Percentiles rank a stretch among this genome's conserved stretches.
phyloP scores from a whole-genome alignment of 2,113 vertebrate species.

The Circaetus gallicus region DNA sequence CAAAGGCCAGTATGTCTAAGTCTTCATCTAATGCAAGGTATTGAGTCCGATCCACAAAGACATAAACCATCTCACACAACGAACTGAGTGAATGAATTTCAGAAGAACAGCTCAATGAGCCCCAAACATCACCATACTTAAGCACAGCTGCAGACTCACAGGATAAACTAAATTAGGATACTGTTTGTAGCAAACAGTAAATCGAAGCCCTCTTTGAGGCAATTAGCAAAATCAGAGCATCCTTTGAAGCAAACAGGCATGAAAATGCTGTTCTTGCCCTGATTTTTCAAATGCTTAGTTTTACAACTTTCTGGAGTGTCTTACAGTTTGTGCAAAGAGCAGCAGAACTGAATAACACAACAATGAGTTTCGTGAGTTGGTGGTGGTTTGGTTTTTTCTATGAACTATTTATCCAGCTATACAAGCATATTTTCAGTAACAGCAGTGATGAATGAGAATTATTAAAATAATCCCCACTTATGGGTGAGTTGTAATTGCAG shows the following conservation, averaged over 20 bases:
- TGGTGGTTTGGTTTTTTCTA: neutral
- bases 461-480: neutral
- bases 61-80: neutral
- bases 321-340: neutral
- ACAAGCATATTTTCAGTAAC: neutral
- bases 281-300: conserved; percentile 21
- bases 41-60: conserved; percentile 9
- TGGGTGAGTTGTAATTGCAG: neutral
- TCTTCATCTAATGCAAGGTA: neutral
- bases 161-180: conserved; percentile 41
- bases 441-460: neutral
- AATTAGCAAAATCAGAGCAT: conserved; percentile 69
- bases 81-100: conserved; percentile 10
- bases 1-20: neutral
- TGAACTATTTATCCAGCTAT: neutral
- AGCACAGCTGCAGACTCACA: conserved; percentile 52
- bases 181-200: conserved; percentile 68
- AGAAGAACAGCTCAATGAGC: conserved; percentile 8
- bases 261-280: conserved; percentile 34
- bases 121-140: neutral
- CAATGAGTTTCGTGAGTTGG: neutral
- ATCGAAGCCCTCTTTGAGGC: conserved; percentile 60
- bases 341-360: neutral
- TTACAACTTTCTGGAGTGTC: neutral
- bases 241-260: conserved; percentile 57